Evolutionary conservation across 2,888 invertebrate genomes (phyloP), one percentile per base, ranked within the genome.

Genomic region (Apamea monoglypha): DNA sequence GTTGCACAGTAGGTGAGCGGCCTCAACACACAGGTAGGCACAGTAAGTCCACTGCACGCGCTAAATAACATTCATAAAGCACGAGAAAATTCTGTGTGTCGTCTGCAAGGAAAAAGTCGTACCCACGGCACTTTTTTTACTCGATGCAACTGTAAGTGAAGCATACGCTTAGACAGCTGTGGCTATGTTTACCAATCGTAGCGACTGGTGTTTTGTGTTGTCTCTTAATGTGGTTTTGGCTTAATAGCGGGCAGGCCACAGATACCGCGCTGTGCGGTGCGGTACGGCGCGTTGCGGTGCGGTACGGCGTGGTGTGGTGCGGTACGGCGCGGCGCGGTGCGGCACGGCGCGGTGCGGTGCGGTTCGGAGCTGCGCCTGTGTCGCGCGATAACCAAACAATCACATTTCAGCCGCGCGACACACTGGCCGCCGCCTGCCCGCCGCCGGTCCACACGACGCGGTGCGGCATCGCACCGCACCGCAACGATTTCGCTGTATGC

Each of bases 351-450:
- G 50, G 25, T 32, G 61, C 25, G 14, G 50, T 0, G 44, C 44
- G 44, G 79, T 32, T 76, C 71, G 70, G 50, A 18, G 63, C 47
- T 44, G 18, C 18, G 80, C 61, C 77, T 79, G 66, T 47, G 70
- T 44, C 68, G 67, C 77, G 74, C 75, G 78, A 78, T 75, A 82
- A 40, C 74, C 66, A 72, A 72, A 77, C 78, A 71, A 73, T 73
- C n/a, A 59, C 59, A 18, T 32, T 64, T 66, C 64, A 10, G n/a
- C 50, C 50, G 63, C 16, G 64, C 40, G 44, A 25, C 18, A 14
- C 50, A 36, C 36, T 21, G 32, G 1, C 59, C 59, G 25, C 56
- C 21, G 7, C 5, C 2, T 21, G 8, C n/a, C 12, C n/a, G 12
- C 25, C n/a, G 5, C 12, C 12, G 47, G 25, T 56, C 10, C 53